Percentiles rank a stretch among this genome's conserved stretches.
These are phyloP conservation scores for Pseudopodoces humilis DNA, from an alignment of 2,113 vertebrate genomes.

Conservation along the genomic window DNA sequence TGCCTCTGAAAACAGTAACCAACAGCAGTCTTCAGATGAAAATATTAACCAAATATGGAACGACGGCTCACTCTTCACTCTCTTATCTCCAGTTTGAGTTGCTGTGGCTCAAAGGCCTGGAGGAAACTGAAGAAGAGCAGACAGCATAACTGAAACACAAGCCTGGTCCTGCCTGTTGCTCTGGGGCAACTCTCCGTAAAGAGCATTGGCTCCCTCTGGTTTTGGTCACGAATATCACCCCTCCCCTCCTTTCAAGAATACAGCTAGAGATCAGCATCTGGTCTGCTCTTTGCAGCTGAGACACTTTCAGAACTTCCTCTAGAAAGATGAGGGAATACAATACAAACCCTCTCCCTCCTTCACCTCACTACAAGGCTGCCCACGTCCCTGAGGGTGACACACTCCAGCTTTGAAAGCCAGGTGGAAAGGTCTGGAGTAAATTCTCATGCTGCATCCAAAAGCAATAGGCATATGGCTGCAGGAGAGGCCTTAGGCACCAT, in stretches of 20 bases:
- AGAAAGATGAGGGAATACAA: rapidly evolving
- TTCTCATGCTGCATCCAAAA: background rate
- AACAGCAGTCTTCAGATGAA: background rate
- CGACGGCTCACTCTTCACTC: background rate
- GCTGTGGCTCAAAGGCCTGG: background rate
- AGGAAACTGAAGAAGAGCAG: background rate
- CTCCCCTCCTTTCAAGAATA: background rate
- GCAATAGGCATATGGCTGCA: background rate
- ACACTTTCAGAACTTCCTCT: background rate
- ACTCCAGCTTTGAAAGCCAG: background rate
- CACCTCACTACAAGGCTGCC: background rate
- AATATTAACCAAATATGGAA: background rate
- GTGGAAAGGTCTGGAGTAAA: background rate
- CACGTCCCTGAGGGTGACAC: rapidly evolving
- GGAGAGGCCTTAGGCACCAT: background rate
- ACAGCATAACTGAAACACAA: background rate
- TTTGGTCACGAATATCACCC: background rate
- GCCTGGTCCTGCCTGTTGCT: background rate
- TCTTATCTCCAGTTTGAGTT: background rate
- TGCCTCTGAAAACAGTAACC: background rate
- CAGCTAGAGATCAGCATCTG: background rate
- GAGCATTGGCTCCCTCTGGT: background rate
- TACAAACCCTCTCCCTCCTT: background rate
- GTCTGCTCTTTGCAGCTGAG: background rate
- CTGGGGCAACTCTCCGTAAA: background rate